These are phyloP conservation scores for Epinotia brunnichana DNA, from an alignment of 2,888 invertebrate species.

Conservation along the genomic window DNA sequence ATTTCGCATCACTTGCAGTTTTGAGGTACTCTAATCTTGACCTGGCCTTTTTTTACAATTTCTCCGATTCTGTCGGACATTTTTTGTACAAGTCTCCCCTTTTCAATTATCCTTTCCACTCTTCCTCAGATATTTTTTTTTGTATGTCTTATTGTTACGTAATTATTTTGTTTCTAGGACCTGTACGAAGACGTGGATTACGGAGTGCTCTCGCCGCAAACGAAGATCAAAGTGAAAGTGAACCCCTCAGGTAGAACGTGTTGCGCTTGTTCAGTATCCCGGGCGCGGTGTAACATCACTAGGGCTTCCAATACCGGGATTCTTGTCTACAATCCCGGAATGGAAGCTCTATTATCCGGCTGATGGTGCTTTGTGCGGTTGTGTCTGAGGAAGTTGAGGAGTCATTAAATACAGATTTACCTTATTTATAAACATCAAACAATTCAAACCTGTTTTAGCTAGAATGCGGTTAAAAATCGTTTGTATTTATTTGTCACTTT, in stretches of 20 bases:
- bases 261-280: constrained; percentile 52
- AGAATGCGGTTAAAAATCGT: too few species aligned
- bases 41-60: too few species aligned
- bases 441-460: too few species aligned
- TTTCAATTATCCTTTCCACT: too few species aligned
- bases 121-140: too few species aligned
- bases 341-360: background rate
- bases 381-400: background rate
- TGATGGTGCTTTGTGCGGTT: background rate
- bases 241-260: constrained; percentile 91
- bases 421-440: too few species aligned
- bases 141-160: too few species aligned
- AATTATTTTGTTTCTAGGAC: constrained; percentile 84
- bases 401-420: background rate
- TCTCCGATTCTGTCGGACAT: too few species aligned
- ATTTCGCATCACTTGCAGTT: too few species aligned
- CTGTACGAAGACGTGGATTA: constrained; percentile 95
- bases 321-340: background rate
- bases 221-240: constrained; percentile 96
- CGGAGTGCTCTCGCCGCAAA: constrained; percentile 91
- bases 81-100: too few species aligned
- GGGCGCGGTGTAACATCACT: constrained; percentile 37
- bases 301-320: constrained; percentile 39
- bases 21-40: too few species aligned
- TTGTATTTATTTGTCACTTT: too few species aligned